Base-by-base conservation (phyloP, 2,797 vertebrate species). In the Falco peregrinus region DNA sequence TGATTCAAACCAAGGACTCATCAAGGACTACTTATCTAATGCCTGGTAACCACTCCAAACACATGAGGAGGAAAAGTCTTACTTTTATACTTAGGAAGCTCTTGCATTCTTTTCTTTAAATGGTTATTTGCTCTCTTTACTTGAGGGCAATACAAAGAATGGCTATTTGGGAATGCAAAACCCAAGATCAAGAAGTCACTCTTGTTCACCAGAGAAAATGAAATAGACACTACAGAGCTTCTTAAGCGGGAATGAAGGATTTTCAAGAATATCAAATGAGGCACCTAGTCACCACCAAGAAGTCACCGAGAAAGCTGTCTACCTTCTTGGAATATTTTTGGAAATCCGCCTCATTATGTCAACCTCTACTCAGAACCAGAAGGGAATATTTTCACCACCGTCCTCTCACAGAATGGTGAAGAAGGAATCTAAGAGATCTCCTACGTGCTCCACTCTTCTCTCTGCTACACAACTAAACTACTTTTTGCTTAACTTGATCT, bases 301-400 rank as follows among this genome's bases (percentile, higher is more conserved):
- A 87, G 35, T 33, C 63, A 85, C 41, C 13, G 6, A 68, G 93
- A 87, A 92, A 87, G 50, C 39, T 51, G 28, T 37, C 51, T 61
- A 84, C 10, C 54, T 78, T 87, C 69, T 51, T 76, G 54, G 39
- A 85, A 69, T 95, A 89, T 85, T 95, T 84, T 84, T 70, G 59
- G 78, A 90, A 96, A 85, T 84, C 53, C 25, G 91, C 63, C 33
- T 85, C 69, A 88, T 92, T 93, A 60, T 37, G 28, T 95, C 77
- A 95, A 16, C 50, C 63, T 83, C 61, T 80, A 79, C 89, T 91
- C 63, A 87, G 73, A 93, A 84, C 47, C 33, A 60, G 35, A 67
- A 93, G 39, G 51, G 33, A 93, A 16, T 29, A 68, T 50, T 89
- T 69, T 85, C 84, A 89, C 50, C 51, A 74, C 39, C 37, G 75